These are phyloP conservation scores for Marronus borbonicus DNA, from an alignment of 2,888 invertebrate genomes.

Conservation along the genomic window DNA sequence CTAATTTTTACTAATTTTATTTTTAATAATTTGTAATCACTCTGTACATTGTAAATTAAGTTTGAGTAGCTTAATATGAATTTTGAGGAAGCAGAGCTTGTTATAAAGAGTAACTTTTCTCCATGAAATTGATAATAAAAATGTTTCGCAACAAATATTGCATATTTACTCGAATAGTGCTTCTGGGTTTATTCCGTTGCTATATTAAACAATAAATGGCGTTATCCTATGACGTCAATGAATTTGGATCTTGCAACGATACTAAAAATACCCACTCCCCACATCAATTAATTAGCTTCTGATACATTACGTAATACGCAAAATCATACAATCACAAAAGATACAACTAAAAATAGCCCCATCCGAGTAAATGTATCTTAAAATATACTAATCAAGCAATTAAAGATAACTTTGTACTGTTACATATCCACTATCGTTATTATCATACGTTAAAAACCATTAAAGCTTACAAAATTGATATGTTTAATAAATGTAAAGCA, in stretches of 20 bases:
- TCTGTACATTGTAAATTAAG: too few species aligned
- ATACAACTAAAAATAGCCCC: constrained; percentile 20
- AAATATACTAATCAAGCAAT: constrained; percentile 27
- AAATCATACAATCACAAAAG: neutral
- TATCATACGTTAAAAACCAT: neutral
- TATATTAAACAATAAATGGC: too few species aligned
- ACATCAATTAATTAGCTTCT: neutral
- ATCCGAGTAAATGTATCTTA: constrained; percentile 5
- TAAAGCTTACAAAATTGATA: constrained; percentile 44
- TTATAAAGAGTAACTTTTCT: too few species aligned
- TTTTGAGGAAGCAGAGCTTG: too few species aligned
- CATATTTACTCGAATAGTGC: too few species aligned
- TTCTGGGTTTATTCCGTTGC: too few species aligned
- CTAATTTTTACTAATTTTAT: too few species aligned
- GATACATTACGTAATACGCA: neutral
- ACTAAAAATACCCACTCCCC: neutral
- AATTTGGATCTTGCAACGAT: neutral
- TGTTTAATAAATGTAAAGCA: constrained; percentile 40
- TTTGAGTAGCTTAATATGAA: too few species aligned
- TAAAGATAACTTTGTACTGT: constrained; percentile 40
- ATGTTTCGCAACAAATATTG: too few species aligned
- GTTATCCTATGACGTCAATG: too few species aligned
- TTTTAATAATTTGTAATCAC: too few species aligned
- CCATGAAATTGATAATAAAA: too few species aligned
- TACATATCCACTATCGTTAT: constrained; percentile 29